Conservation (phyloP, 2,888 invertebrate species). For the Diplolepis rosae region DNA sequence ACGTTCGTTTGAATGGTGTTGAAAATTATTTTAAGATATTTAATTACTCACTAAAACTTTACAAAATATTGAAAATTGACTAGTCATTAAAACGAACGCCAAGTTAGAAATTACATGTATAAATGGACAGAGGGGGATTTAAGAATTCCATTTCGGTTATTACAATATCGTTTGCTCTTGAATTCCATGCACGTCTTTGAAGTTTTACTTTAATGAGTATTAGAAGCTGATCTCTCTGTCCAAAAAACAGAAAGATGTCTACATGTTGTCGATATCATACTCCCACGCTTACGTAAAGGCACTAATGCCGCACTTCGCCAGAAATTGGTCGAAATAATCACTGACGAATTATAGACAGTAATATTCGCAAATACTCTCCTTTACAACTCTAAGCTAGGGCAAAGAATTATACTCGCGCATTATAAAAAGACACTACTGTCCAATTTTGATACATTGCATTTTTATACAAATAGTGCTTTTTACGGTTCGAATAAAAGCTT, state of each 20-base stretch:
- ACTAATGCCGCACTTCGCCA: constrained; percentile 73
- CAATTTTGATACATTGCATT: not conserved
- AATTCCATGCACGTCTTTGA: constrained; percentile 27
- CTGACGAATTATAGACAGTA: constrained; percentile 57
- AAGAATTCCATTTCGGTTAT: not conserved
- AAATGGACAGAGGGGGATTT: constrained; percentile 64
- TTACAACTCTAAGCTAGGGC: not conserved
- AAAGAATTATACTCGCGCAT: not conserved
- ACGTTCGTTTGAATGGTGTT: constrained; percentile 57
- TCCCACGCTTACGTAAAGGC: constrained; percentile 74
- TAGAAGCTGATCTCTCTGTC: constrained; percentile 61
- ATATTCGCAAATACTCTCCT: constrained; percentile 30
- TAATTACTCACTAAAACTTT: constrained; percentile 19
- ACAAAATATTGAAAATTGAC: constrained; percentile 1
- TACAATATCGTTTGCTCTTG: not conserved
- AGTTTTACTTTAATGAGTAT: not conserved
- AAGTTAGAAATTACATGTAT: constrained; percentile 53
- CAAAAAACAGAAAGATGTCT: constrained; percentile 65
- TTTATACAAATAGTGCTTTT: constrained; percentile 2
- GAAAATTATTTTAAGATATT: constrained; percentile 25
- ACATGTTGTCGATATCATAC: constrained; percentile 74
- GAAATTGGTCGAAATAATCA: constrained; percentile 63
- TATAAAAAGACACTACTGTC: not conserved
- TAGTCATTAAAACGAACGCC: constrained; percentile 51
- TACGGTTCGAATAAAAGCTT: not conserved